These are phyloP conservation scores for Noctua janthina DNA, from an alignment of 2,888 invertebrate species.

Conservation along the genomic window DNA sequence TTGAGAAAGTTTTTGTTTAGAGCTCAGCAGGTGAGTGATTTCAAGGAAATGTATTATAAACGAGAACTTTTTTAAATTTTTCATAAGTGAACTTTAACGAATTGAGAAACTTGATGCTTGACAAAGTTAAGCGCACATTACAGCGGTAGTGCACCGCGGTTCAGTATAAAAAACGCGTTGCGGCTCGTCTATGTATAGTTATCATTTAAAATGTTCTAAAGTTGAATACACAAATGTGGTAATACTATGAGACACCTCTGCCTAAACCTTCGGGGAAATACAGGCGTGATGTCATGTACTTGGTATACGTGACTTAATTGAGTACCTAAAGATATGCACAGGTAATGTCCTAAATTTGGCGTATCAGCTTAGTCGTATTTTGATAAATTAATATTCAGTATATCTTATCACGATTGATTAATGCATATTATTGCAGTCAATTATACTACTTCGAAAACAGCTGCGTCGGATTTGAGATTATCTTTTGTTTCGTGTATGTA, in stretches of 20 bases:
- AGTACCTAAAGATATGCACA: neutral
- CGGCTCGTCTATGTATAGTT: neutral
- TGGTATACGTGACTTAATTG: neutral
- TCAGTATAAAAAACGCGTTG: too few relatives aligned
- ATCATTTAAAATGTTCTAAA: too few relatives aligned
- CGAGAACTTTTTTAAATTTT: neutral
- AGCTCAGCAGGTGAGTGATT: conserved; percentile 39
- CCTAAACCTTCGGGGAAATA: neutral
- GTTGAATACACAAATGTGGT: too few relatives aligned
- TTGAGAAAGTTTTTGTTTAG: conserved; percentile 57
- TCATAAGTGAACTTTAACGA: neutral
- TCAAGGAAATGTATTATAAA: conserved; percentile 16
- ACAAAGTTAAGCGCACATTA: neutral
- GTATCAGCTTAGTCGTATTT: neutral
- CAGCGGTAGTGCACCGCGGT: neutral
- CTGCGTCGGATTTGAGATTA: neutral
- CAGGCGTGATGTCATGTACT: neutral
- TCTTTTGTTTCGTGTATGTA: neutral
- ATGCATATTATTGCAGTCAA: neutral
- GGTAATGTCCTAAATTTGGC: neutral
- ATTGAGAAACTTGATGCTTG: neutral
- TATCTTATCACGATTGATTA: neutral
- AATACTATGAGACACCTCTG: neutral
- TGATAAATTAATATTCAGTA: neutral
- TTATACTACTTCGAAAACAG: neutral